phyloP scores from a whole-genome alignment of 23 tunicate genomes.

The Botrylloides violaceus region DNA sequence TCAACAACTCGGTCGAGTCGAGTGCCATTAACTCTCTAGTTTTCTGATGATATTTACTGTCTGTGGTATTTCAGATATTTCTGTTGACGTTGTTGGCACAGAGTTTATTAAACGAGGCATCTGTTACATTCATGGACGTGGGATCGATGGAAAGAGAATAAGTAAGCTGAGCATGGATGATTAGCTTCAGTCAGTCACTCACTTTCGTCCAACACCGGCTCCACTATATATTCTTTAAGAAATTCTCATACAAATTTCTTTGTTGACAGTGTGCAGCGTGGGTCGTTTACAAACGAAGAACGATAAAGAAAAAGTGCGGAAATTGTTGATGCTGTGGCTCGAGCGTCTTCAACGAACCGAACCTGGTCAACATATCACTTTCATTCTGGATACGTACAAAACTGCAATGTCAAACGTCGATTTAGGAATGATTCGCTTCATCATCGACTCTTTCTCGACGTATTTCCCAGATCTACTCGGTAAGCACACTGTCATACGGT shows the following conservation, averaged over 20 bases:
- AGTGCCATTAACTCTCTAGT: too few species aligned
- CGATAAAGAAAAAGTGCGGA: slow-evolving; percentile 44
- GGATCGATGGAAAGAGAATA: slow-evolving; percentile 44
- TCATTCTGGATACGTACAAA: slow-evolving; percentile 61
- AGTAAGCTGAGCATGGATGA: slow-evolving; percentile 30
- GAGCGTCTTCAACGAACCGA: slow-evolving; percentile 66
- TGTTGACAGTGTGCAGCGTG: slow-evolving; percentile 42
- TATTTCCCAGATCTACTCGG: slow-evolving; percentile 89
- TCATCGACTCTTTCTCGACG: slow-evolving; percentile 56
- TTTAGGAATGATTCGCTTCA: slow-evolving; percentile 53
- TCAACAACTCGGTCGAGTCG: too few species aligned
- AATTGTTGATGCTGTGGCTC: slow-evolving; percentile 59
- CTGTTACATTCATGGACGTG: slow-evolving; percentile 53
- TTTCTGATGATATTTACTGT: too few species aligned
- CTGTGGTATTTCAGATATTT: slow-evolving; percentile 29
- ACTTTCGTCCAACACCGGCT: too few species aligned
- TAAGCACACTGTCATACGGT: slow-evolving; percentile 21
- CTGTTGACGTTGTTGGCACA: slow-evolving; percentile 26
- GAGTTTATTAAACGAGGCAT: slow-evolving; percentile 44
- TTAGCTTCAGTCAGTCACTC: too few species aligned
- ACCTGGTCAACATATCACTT: slow-evolving; percentile 70
- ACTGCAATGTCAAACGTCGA: slow-evolving; percentile 64
- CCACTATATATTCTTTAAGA: too few species aligned
- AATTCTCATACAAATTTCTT: too few species aligned
- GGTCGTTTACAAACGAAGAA: slow-evolving; percentile 63